Evolutionary conservation across 2,113 vertebrate genomes (phyloP), one percentile per base, ranked within the genome.

Genomic region (Haemorhous mexicanus): DNA sequence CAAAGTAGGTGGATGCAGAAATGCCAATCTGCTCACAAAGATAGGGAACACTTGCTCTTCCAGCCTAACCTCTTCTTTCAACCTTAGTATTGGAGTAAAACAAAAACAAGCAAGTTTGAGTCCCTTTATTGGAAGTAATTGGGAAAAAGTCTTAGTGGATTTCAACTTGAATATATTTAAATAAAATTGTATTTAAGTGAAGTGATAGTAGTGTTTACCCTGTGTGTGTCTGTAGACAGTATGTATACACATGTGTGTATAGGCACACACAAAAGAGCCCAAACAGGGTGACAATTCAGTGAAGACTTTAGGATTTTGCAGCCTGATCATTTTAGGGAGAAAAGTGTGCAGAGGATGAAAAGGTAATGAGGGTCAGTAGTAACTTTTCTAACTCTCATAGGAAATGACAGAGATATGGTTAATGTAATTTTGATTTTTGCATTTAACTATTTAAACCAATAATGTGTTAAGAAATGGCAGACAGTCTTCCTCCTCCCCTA

Each of bases 221-320:
- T 84, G 8, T 44, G 9, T 53, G 4, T 59, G 26, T 79, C 39
- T 47, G 26, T 55, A 61, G 76, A 46, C 26, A 68, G 26, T 28
- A 9, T 28, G 4, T 35, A 7, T 4, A 19, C 2, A 19, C 3
- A 15, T 1, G 1, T 4, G 1, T 56, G 6, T 64, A 2, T 11
- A 47, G 24, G 32, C 35, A 61, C 20, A 32, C 10, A 28, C 7
- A 39, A 6, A 63, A 43, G 7, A 30, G 10, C 27, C 43, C 7
- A 21, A 87, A 41, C 7, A 55, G 27, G 37, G 9, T 53, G 44
- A 43, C 7, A 61, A 13, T 84, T 91, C 26, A 58, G 6, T 59
- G 16, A 68, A 47, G 12, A 30, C 10, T 28, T 67, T 2, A 39
- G 44, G 41, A 52, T 55, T 63, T 35, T 77, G 44, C 23, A 89